These are phyloP conservation scores for Lasioglossum vierecki DNA, from an alignment of 2,888 invertebrate species.

Conservation along the genomic window DNA sequence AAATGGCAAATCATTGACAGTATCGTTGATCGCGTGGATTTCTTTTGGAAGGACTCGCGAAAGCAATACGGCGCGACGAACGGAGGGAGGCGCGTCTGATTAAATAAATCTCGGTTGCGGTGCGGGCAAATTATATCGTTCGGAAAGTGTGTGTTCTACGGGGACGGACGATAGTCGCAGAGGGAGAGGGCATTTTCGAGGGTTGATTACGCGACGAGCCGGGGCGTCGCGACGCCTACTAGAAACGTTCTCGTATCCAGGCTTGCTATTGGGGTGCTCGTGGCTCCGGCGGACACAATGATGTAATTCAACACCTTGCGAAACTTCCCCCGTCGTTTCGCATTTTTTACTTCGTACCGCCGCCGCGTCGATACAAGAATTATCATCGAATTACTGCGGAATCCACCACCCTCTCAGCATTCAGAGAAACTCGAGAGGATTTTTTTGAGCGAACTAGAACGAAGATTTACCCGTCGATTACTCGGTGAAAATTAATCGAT, in stretches of 20 bases:
- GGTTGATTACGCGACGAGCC: conserved; percentile 47
- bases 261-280: conserved; percentile 73
- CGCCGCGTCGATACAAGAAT: neutral
- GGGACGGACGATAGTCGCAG: conserved; percentile 63
- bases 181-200: conserved; percentile 62
- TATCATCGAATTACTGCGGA: neutral
- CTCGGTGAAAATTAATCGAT: neutral
- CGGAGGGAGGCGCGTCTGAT: conserved; percentile 52
- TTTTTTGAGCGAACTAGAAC: neutral
- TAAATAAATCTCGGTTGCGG: conserved; percentile 68
- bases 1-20: neutral
- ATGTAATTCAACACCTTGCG: conserved; percentile 77
- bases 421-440: neutral
- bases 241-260: conserved; percentile 47
- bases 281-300: conserved; percentile 73
- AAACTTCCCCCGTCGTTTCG: conserved; percentile 71
- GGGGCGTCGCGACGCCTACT: conserved; percentile 42
- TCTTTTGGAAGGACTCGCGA: neutral
- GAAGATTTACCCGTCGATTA: neutral
- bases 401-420: neutral
- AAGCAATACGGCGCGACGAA: neutral
- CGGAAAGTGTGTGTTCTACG: conserved; percentile 64
- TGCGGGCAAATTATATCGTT: conserved; percentile 72
- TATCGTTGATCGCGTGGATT: neutral
- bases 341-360: conserved; percentile 52